Percentiles rank a stretch among this genome's conserved stretches.
These are phyloP conservation scores for Porites rus DNA, from an alignment of 92 coral and sea anemone species.

Conservation along the genomic window DNA sequence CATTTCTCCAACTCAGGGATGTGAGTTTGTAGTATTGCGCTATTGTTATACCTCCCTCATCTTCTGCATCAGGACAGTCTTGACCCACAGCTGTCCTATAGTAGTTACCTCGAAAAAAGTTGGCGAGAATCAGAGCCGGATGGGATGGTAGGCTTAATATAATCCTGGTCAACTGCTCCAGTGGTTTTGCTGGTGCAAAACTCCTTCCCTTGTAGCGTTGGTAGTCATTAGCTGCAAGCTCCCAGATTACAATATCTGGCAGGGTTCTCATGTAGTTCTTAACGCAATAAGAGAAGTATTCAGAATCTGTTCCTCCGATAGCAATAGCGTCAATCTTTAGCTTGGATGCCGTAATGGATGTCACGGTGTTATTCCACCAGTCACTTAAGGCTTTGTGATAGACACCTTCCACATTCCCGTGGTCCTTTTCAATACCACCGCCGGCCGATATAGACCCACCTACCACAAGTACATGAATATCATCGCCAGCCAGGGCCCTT, in stretches of 20 bases:
- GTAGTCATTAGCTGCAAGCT: slow-evolving; percentile 97
- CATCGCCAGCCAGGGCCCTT: slow-evolving; percentile 80
- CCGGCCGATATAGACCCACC: slow-evolving; percentile 99
- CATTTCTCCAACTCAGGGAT: slow-evolving; percentile 94
- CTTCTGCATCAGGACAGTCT: slow-evolving; percentile 97
- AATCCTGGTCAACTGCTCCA: slow-evolving; percentile 92
- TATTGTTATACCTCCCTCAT: slow-evolving; percentile 85
- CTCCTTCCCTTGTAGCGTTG: slow-evolving; percentile 76
- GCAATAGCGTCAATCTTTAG: slow-evolving; percentile 83
- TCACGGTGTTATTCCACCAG: slow-evolving; percentile 91
- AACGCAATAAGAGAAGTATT: slow-evolving; percentile 95
- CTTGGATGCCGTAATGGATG: slow-evolving; percentile 78
- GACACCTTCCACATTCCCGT: slow-evolving; percentile 90
- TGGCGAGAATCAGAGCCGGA: slow-evolving; percentile 91
- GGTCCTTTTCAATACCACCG: slow-evolving; percentile 93
- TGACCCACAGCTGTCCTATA: slow-evolving; percentile 79
- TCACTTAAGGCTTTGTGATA: slow-evolving; percentile 86
- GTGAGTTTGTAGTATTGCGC: slow-evolving; percentile 92
- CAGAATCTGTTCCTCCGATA: slow-evolving; percentile 98
- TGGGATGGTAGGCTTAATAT: slow-evolving; percentile 87
- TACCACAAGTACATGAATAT: slow-evolving; percentile 77
- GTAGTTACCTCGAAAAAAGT: slow-evolving; percentile 92
- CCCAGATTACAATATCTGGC: slow-evolving; percentile 97
- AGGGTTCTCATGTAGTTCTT: slow-evolving; percentile 78
- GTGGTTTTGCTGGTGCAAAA: slow-evolving; percentile 90